phyloP scores from a whole-genome alignment of 2,888 invertebrate genomes.

The Mylabris sibirica region DNA sequence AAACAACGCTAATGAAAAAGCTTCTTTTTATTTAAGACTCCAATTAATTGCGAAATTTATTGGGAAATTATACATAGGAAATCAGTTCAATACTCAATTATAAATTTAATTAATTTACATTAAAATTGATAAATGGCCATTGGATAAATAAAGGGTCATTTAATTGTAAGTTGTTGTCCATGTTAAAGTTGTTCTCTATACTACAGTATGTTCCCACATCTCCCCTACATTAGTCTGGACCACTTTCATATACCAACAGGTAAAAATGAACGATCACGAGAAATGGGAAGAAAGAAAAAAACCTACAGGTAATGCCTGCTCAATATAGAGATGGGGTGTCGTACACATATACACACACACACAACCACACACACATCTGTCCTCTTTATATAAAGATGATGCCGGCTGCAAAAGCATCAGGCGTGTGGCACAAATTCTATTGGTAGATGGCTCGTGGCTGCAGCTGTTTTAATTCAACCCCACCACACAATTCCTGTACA shows the following conservation, averaged over 20 bases:
- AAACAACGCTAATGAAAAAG: no score
- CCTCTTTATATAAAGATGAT: conserved; percentile 20
- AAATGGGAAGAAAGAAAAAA: neutral
- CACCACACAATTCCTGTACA: conserved; percentile 45
- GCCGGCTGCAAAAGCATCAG: conserved; percentile 64
- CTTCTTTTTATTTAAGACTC: no score
- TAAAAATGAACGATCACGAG: neutral
- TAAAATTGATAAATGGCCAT: neutral
- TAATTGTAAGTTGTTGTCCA: neutral
- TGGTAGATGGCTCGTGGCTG: conserved; percentile 66
- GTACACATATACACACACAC: no score
- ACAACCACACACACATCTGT: conserved; percentile 47
- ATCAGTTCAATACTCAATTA: neutral
- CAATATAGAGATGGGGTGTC: conserved; percentile 47
- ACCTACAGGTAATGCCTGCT: conserved; percentile 44
- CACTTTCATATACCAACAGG: neutral
- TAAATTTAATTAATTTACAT: neutral
- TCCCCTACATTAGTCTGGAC: neutral
- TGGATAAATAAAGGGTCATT: neutral
- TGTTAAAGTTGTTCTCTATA: no score
- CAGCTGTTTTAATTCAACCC: conserved; percentile 53
- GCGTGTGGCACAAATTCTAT: conserved; percentile 66
- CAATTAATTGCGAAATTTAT: neutral
- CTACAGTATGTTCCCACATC: neutral
- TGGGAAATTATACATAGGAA: neutral